Evolutionary conservation across 2,113 vertebrate species (phyloP).

Genomic region (Pholis gunnellus): DNA sequence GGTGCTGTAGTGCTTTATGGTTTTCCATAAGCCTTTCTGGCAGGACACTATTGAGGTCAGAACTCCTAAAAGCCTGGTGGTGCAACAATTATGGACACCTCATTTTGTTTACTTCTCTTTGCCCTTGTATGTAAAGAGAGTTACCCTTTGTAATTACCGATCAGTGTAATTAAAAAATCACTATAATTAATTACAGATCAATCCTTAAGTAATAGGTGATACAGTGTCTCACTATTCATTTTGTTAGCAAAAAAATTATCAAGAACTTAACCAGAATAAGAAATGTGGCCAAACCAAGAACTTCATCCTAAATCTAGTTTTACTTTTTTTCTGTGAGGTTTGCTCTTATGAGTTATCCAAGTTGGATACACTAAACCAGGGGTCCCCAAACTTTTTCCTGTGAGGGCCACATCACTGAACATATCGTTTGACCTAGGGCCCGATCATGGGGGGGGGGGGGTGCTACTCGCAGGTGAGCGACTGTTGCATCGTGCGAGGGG

Average conservation of each 20-base stretch:
- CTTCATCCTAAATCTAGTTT: not conserved
- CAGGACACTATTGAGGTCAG: slow-evolving; percentile 43
- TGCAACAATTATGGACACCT: slow-evolving; percentile 63
- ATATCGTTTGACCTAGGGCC: too few relatives aligned
- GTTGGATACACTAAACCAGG: not conserved
- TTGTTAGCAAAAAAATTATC: not conserved
- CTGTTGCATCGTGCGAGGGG: too few relatives aligned
- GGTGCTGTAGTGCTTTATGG: slow-evolving; percentile 18
- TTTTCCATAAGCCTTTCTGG: slow-evolving; percentile 34
- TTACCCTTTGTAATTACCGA: slow-evolving; percentile 36
- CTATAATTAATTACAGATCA: slow-evolving; percentile 34
- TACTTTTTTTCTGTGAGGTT: not conserved
- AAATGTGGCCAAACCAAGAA: not conserved
- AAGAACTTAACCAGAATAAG: not conserved
- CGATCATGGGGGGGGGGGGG: too few relatives aligned
- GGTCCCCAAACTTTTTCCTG: too few relatives aligned
- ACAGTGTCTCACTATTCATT: not conserved
- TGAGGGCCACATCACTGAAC: too few relatives aligned
- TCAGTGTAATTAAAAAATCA: slow-evolving; percentile 42
- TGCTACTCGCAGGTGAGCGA: too few relatives aligned
- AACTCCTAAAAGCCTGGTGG: slow-evolving; percentile 38
- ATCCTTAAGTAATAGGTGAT: slow-evolving; percentile 40
- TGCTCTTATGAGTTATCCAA: not conserved
- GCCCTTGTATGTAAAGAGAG: slow-evolving; percentile 29
- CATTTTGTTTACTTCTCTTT: slow-evolving; percentile 46